Percentiles rank a stretch among this genome's conserved stretches.
Evolutionary conservation across 1,140 invertebrate species (phyloP).

Genomic region (Trichonephila inaurata): DNA sequence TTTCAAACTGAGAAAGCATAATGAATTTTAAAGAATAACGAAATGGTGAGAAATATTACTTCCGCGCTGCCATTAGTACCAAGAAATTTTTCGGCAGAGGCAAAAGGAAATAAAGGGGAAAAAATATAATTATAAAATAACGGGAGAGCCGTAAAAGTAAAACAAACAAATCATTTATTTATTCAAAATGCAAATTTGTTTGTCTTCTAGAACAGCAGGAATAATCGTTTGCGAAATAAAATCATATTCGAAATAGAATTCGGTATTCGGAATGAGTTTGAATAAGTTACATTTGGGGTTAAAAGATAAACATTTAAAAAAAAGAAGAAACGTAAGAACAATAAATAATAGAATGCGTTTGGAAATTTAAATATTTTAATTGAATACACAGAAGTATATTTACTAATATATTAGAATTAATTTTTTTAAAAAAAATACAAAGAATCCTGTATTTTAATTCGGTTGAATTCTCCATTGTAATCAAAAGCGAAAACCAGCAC

Average conservation of each 20-base stretch:
- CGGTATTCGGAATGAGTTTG: conserved; percentile 9
- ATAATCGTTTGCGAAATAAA: conserved; percentile 57
- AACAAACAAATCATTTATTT: conserved; percentile 67
- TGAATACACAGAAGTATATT: conserved; percentile 14
- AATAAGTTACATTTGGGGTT: conserved; percentile 32
- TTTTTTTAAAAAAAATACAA: neutral
- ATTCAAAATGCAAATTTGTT: conserved; percentile 55
- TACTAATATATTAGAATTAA: neutral
- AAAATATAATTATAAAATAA: neutral
- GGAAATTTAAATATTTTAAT: conserved; percentile 59
- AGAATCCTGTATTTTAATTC: neutral
- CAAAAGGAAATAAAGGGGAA: neutral
- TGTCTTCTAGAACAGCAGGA: neutral
- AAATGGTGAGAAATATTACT: conserved; percentile 56
- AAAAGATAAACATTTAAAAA: conserved; percentile 50
- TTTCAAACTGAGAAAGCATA: conserved; percentile 37
- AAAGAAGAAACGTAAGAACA: neutral
- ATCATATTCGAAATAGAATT: conserved; percentile 57
- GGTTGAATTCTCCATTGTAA: conserved; percentile 13
- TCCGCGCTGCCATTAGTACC: conserved; percentile 17
- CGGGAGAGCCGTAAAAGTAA: conserved; percentile 14
- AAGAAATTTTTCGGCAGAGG: conserved; percentile 11
- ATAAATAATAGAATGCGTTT: conserved; percentile 14
- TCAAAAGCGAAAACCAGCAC: neutral
- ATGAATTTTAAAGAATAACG: conserved; percentile 64